A percentile compares a stretch with the other conserved stretches of the same genome.
phyloP scores from a whole-genome alignment of 2,113 vertebrate species.

The Numida meleagris region DNA sequence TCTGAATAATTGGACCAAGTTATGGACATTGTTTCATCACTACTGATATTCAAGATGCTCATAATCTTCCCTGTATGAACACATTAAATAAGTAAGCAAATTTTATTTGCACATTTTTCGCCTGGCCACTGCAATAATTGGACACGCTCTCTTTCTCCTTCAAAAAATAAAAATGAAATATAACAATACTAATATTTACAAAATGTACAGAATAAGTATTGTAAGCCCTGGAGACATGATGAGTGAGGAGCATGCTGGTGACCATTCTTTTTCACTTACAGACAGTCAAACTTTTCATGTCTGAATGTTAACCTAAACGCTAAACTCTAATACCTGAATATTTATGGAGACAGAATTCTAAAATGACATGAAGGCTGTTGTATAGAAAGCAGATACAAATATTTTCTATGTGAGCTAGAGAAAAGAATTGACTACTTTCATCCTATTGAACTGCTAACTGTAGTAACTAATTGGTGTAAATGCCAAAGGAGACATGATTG shows the following conservation, averaged over 20 bases:
- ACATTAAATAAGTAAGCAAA: neutral
- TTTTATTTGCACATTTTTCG: neutral
- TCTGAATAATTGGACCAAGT: neutral
- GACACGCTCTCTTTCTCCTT: neutral
- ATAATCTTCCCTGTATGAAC: neutral
- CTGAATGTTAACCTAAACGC: neutral
- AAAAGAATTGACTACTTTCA: neutral
- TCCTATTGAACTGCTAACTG: slow-evolving; percentile 26
- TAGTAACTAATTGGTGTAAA: slow-evolving; percentile 35
- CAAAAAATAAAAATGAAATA: neutral
- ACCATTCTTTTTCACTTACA: neutral
- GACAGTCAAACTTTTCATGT: neutral
- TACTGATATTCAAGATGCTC: neutral
- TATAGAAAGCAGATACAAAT: neutral
- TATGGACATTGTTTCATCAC: neutral
- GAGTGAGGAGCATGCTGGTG: neutral
- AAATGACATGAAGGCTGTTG: neutral
- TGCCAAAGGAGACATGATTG: neutral
- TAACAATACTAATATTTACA: neutral
- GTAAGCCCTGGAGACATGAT: neutral
- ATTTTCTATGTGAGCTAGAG: neutral
- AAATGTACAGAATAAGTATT: neutral
- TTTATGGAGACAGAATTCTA: neutral
- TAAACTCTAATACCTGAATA: neutral
- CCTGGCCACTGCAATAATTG: neutral